These are phyloP conservation scores for Emys orbicularis DNA, from an alignment of 2,797 vertebrate species.

Conservation along the genomic window DNA sequence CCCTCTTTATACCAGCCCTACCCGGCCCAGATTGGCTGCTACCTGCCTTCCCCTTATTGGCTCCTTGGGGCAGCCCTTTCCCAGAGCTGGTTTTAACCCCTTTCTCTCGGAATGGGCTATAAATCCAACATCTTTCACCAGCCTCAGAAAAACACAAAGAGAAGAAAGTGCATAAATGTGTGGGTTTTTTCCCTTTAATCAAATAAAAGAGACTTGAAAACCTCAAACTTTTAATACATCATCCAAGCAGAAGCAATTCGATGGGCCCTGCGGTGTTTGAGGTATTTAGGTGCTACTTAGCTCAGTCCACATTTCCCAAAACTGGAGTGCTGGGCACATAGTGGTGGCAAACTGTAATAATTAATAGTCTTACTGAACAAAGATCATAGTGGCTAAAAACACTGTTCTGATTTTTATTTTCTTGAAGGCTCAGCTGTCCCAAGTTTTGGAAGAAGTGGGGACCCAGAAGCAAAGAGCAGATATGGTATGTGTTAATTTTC, in stretches of 20 bases:
- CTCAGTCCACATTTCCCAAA: neutral
- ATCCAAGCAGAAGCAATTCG: neutral
- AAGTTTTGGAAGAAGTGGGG: constrained; percentile 90
- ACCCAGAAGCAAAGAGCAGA: constrained; percentile 90
- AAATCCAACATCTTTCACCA: neutral
- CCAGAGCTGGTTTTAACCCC: too few species aligned
- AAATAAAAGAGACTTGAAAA: neutral
- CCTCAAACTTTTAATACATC: neutral
- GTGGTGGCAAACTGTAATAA: neutral
- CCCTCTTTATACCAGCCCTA: too few species aligned
- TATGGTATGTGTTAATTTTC: constrained; percentile 82
- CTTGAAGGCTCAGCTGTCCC: constrained; percentile 88
- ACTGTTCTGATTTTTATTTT: constrained; percentile 15
- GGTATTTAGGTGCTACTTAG: neutral
- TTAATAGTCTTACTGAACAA: too few species aligned
- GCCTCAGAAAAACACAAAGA: neutral
- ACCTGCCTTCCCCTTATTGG: too few species aligned
- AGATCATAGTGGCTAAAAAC: neutral
- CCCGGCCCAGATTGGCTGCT: too few species aligned
- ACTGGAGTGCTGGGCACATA: neutral
- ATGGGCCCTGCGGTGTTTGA: neutral
- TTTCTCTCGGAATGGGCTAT: neutral
- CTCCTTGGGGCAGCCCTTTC: too few species aligned
- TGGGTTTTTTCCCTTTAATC: neutral
- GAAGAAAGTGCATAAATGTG: neutral